Base-by-base conservation (phyloP, 2,888 invertebrate species). In the Pammene fasciana region DNA sequence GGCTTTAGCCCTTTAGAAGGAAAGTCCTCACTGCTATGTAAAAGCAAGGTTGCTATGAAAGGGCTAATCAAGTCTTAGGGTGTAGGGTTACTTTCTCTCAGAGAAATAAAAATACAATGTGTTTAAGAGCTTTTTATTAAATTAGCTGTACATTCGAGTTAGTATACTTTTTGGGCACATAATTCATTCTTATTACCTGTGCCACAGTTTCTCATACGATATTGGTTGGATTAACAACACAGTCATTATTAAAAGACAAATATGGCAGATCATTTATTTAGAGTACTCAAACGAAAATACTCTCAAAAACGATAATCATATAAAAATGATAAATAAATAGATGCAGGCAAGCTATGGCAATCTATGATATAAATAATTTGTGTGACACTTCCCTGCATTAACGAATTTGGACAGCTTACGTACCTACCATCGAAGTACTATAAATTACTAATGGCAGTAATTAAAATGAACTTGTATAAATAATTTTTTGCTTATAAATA, bases 131-230 rank as follows among this genome's bases (percentile, higher is more conserved):
- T 90, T 86, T 93, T 93, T 92, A 92, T 92, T 93, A 88, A 91
- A 89, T 91, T 92, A 92, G 92, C 93, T 93, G 93, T 93, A 93
- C 93, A 93, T 92, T 92, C 89, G 90, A 92, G 93, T 93, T 93
- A 93, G 93, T 93, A 92, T 92, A 91, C 85, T 89, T 90, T 84
- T 91, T 91, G 91, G 92, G 92, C 91, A 92, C 89, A 92, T 92
- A 88, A 86, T 87, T 86, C 84, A 87, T 89, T 85, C 91, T 92
- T 91, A 92, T 79, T 85, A 89, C 90, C 92, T 82, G 82, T 88
- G 86, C 87, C 87, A 83, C 85, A 87, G 83, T 77, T 82, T 85
- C 81, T 86, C 83, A 78, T 83, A 82, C 85, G 80, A 82, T 81
- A 85, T 84, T 84, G 85, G 80, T 86, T 88, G 87, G 83, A 85